Conservation (phyloP, 2,797 vertebrate genomes). For the Gymnopithys bicolor region DNA sequence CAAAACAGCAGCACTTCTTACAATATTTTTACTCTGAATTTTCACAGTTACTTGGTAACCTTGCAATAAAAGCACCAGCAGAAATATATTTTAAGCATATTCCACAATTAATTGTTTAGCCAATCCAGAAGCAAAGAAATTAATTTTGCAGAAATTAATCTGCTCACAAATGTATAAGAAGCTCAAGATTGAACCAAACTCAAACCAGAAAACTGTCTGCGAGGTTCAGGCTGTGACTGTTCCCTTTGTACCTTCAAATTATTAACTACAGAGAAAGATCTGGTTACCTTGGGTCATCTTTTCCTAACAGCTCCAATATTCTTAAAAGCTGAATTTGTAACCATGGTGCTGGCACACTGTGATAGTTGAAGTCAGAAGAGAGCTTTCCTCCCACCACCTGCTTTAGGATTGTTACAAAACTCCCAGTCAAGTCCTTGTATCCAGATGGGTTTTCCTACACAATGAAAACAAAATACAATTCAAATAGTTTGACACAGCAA, state of each 20-base stretch:
- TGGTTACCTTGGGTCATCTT: constrained; percentile 89
- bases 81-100: not conserved
- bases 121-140: not conserved
- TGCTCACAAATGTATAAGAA: not conserved
- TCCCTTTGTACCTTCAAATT: not conserved
- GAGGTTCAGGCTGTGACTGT: not conserved
- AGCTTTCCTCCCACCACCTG: constrained; percentile 97
- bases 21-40: not conserved
- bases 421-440: constrained; percentile 90
- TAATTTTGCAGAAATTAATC: not conserved
- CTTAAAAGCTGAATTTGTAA: constrained; percentile 95
- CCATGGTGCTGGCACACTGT: constrained; percentile 96
- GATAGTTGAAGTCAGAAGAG: constrained; percentile 94
- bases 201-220: not conserved
- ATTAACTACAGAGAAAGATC: not conserved
- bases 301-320: constrained; percentile 91
- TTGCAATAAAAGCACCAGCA: not conserved
- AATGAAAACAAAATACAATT: not conserved
- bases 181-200: not conserved
- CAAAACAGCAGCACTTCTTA: not conserved
- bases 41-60: not conserved
- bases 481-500: not conserved
- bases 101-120: not conserved
- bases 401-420: constrained; percentile 94
- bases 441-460: constrained; percentile 87